Conservation (phyloP, 2,888 invertebrate species). For the Penaeus monodon region DNA sequence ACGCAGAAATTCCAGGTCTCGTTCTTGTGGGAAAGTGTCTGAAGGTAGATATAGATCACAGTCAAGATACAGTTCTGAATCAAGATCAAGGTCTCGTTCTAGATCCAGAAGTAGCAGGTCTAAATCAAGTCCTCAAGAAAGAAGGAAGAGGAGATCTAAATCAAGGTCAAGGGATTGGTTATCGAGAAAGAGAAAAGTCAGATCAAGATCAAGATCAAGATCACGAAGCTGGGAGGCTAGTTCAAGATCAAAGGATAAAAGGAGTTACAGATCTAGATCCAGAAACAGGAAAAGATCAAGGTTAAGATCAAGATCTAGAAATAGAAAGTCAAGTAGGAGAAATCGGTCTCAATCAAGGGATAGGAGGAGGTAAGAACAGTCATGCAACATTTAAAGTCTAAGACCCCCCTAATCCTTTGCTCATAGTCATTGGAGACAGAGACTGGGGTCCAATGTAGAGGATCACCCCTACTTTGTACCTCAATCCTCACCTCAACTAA, state of each 20-base stretch:
- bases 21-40: background rate
- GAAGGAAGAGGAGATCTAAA: constrained; percentile 8
- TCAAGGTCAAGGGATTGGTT: background rate
- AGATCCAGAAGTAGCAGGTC: constrained; percentile 17
- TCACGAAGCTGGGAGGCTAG: constrained; percentile 7
- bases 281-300: background rate
- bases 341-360: too few species aligned
- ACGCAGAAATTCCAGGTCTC: constrained; percentile 4
- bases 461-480: too few species aligned
- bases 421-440: too few species aligned
- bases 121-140: background rate
- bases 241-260: constrained; percentile 3
- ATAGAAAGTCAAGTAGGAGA: too few species aligned
- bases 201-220: constrained; percentile 19
- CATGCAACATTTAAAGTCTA: too few species aligned
- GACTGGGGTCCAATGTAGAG: too few species aligned
- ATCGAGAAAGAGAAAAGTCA: background rate
- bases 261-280: background rate
- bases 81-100: background rate
- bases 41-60: constrained; percentile 11
- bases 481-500: too few species aligned
- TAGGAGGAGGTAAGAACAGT: too few species aligned
- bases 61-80: constrained; percentile 5
- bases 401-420: too few species aligned
- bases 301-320: too few species aligned